Evolutionary conservation across 2,888 invertebrate species (phyloP).

Genomic region (Drosophila algonquin): DNA sequence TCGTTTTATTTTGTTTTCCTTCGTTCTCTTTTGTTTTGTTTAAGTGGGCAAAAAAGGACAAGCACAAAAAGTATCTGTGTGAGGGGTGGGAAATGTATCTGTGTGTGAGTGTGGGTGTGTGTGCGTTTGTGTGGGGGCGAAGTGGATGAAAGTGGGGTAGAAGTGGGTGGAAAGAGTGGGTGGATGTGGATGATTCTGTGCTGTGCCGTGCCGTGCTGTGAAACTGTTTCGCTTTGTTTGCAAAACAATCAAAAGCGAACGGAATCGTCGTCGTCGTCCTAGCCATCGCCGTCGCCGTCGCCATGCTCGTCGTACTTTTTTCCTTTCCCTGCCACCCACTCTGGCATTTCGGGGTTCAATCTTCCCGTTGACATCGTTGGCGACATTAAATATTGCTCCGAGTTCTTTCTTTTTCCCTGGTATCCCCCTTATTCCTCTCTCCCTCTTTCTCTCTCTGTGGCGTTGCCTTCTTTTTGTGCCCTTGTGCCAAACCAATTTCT

Average conservation of each 20-base stretch:
- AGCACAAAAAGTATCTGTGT: constrained; percentile 67
- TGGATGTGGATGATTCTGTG: constrained; percentile 47
- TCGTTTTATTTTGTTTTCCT: constrained; percentile 39
- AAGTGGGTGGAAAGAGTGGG: constrained; percentile 18
- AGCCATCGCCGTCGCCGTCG: not conserved
- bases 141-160: constrained; percentile 21
- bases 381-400: constrained; percentile 72
- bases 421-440: constrained; percentile 1
- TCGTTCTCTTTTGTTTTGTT: constrained; percentile 49
- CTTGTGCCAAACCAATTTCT: constrained; percentile 64
- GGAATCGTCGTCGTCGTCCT: constrained; percentile 54
- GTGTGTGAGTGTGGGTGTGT: constrained; percentile 31
- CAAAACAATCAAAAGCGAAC: constrained; percentile 74
- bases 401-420: constrained; percentile 35
- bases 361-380: constrained; percentile 56
- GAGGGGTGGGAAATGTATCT: constrained; percentile 8
- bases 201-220: constrained; percentile 48
- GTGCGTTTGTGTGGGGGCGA: constrained; percentile 32
- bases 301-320: not conserved
- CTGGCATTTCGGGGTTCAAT: constrained; percentile 12
- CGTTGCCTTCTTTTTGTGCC: constrained; percentile 28
- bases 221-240: constrained; percentile 72
- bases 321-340: constrained; percentile 11
- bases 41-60: constrained; percentile 62
- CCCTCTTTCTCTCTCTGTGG: constrained; percentile 6